phyloP scores from a whole-genome alignment of 2,113 vertebrate species.

The Pseudonaja textilis region DNA sequence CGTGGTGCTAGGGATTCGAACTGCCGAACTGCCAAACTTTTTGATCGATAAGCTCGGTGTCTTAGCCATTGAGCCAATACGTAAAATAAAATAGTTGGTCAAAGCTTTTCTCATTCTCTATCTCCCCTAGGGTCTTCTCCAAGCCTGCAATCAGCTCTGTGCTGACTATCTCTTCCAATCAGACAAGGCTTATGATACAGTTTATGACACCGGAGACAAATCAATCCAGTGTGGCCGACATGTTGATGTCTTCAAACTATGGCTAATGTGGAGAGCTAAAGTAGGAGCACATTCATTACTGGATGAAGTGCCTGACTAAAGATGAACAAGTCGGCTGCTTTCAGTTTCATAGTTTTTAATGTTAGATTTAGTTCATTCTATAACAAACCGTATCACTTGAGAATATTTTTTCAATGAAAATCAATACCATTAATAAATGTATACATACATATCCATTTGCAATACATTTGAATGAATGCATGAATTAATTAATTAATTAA shows the following conservation, averaged over 20 bases:
- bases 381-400: not conserved
- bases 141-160: conserved; percentile 65
- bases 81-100: not conserved
- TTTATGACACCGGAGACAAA: conserved; percentile 72
- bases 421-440: not conserved
- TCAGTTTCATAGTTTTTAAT: not conserved
- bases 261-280: conserved; percentile 77
- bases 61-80: not conserved
- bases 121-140: conserved; percentile 60
- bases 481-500: not conserved
- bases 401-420: not conserved
- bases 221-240: conserved; percentile 69
- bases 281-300: conserved; percentile 33
- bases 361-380: not conserved
- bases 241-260: conserved; percentile 71
- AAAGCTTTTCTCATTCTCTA: not conserved
- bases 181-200: conserved; percentile 67
- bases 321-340: not conserved
- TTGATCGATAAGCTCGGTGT: too few species aligned
- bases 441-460: not conserved
- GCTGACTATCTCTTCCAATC: conserved; percentile 73
- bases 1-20: too few species aligned
- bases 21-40: too few species aligned
- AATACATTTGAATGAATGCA: not conserved
- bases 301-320: not conserved